A percentile compares a stretch with the other conserved stretches of the same genome.
phyloP scores from a whole-genome alignment of 2,113 vertebrate species.

The Cairina moschata region DNA sequence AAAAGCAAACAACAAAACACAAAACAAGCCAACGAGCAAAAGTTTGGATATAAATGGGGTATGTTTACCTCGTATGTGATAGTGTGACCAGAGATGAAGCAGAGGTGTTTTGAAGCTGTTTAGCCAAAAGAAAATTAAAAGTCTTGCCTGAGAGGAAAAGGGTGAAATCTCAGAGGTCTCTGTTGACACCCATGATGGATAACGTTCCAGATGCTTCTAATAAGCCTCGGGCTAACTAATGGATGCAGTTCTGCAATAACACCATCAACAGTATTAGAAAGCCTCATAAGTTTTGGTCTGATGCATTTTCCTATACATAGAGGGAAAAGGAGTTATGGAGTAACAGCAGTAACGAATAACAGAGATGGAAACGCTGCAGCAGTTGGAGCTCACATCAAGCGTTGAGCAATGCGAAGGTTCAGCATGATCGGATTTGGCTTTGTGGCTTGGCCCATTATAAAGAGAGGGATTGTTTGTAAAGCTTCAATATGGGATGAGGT shows the following conservation, averaged over 20 bases:
- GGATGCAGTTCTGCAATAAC: not conserved
- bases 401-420: not conserved
- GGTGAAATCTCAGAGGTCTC: not conserved
- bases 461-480: conserved; percentile 18
- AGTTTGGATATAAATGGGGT: not conserved
- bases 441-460: not conserved
- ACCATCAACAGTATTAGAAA: not conserved
- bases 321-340: not conserved
- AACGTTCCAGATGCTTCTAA: conserved; percentile 4
- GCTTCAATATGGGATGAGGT: not conserved
- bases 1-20: not conserved
- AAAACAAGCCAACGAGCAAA: not conserved
- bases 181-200: not conserved
- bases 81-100: not conserved
- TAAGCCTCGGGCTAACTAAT: not conserved
- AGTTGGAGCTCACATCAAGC: not conserved
- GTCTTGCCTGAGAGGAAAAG: not conserved
- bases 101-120: not conserved
- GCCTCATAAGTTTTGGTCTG: conserved; percentile 1
- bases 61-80: not conserved
- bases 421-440: not conserved
- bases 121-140: not conserved
- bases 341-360: not conserved
- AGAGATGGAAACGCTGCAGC: not conserved
- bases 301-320: not conserved